Evolutionary conservation across 2,113 vertebrate genomes (phyloP), one percentile per base, ranked within the genome.

Genomic region (Erythrolamprus reginae): DNA sequence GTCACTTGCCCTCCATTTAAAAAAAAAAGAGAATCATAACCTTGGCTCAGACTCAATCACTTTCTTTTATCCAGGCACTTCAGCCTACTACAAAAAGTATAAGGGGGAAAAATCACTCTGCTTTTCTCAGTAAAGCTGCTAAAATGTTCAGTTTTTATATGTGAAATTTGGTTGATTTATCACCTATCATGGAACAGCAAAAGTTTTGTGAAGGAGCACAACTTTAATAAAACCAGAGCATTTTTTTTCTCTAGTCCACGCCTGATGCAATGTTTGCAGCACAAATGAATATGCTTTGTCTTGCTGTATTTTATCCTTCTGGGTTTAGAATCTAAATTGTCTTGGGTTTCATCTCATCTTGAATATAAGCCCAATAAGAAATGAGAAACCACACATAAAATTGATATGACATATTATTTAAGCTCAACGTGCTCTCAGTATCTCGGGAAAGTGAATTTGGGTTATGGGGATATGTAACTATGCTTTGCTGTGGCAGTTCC

Each of bases 331-430:
- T 47, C 1, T 89, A 85, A 90, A 53, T 90, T 17, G 23, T 65
- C 83, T 28, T 92, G 51, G 48, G 5, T 91, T n/a, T 91, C 15
- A 12, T 82, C 17, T 89, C 23, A 33, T 91, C 90, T 86, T 91
- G 21, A 0, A 77, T 0, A 56, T 17, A 4, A 47, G 0, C 6
- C 6, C 83, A 84, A n/a, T 42, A 90, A 89, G 45, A 90, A 90
- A 88, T 88, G 82, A 88, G 86, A 93, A 91, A 85, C 89, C 2
- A 15, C 5, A 24, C 38, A 45, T 51, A 48, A 23, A 89, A 8
- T 17, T 86, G 12, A 2, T 86, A 15, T 84, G 1, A 7, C 90
- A 90, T 48, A 21, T 1, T 21, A 84, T 10, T 33, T 90, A 33
- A 58, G 1, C 0, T 83, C 19, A 28, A 87, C 1, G 2, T 0